Percentiles rank a stretch among this genome's conserved stretches.
phyloP scores from a whole-genome alignment of 2,888 invertebrate genomes.

The Phania funesta region DNA sequence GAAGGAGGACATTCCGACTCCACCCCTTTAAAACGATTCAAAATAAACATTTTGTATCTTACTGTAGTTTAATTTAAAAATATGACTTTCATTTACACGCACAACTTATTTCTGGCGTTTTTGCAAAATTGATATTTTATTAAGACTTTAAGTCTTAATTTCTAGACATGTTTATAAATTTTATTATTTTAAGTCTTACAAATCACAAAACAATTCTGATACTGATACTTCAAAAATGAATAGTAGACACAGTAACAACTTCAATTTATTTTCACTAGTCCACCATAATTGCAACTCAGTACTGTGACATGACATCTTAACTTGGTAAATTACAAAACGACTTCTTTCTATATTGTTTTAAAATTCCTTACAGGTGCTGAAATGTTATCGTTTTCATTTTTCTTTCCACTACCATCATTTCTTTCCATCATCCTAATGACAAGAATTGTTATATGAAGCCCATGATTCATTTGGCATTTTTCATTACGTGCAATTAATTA shows the following conservation, averaged over 20 bases:
- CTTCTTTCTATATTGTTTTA: conserved; percentile 43
- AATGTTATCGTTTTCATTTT: not conserved
- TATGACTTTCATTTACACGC: too few relatives aligned
- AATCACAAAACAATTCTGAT: not conserved
- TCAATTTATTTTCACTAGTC: conserved; percentile 11
- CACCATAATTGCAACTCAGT: conserved; percentile 1
- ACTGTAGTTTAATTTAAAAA: too few relatives aligned
- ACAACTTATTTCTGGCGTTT: too few relatives aligned
- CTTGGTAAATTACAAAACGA: not conserved
- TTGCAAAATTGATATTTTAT: too few relatives aligned
- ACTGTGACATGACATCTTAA: not conserved
- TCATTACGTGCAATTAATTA: conserved; percentile 66
- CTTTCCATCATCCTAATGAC: not conserved
- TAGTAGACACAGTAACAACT: conserved; percentile 2
- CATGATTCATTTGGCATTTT: conserved; percentile 63
- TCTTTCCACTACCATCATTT: not conserved
- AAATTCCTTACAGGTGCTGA: conserved; percentile 58
- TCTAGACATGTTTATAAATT: too few relatives aligned
- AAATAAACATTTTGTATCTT: too few relatives aligned
- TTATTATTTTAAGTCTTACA: not conserved
- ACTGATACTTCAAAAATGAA: not conserved
- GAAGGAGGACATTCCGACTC: too few relatives aligned
- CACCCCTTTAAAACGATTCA: too few relatives aligned
- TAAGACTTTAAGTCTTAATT: too few relatives aligned
- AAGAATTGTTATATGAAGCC: conserved; percentile 12